Conservation (phyloP, 1,140 invertebrate species). For the Papilio helenus region DNA sequence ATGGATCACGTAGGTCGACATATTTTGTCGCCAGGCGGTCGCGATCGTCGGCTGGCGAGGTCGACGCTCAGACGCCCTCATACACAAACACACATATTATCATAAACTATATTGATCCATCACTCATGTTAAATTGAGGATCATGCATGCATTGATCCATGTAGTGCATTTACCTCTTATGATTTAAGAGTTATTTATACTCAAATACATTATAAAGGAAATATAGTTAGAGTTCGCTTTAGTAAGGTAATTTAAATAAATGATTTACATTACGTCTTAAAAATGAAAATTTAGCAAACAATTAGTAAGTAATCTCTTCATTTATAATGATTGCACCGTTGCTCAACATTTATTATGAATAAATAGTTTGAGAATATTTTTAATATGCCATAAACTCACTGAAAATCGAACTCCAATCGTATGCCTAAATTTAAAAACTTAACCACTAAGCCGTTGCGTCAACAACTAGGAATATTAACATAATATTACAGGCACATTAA, state of each 20-base stretch:
- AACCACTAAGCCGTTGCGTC: neutral
- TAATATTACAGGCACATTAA: neutral
- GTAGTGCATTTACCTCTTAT: neutral
- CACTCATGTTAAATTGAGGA: neutral
- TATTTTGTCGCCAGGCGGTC: conserved; percentile 7
- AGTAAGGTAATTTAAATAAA: no score
- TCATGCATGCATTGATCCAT: neutral
- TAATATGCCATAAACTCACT: neutral
- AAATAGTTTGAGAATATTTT: no score
- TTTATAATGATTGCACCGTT: no score
- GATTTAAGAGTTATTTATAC: neutral
- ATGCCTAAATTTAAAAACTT: neutral
- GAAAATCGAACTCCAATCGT: neutral
- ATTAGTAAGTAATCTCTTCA: no score
- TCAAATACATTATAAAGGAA: neutral
- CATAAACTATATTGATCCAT: conserved; percentile 9
- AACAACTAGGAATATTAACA: neutral
- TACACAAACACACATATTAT: neutral
- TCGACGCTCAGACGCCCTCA: neutral
- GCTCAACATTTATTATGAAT: no score
- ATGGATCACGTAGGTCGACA: conserved; percentile 7
- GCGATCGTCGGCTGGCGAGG: neutral
- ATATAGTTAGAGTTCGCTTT: no score
- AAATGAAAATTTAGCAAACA: no score
- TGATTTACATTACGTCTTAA: no score